Evolutionary conservation across 2,113 vertebrate genomes (phyloP).

Genomic region (Saguinus midas): DNA sequence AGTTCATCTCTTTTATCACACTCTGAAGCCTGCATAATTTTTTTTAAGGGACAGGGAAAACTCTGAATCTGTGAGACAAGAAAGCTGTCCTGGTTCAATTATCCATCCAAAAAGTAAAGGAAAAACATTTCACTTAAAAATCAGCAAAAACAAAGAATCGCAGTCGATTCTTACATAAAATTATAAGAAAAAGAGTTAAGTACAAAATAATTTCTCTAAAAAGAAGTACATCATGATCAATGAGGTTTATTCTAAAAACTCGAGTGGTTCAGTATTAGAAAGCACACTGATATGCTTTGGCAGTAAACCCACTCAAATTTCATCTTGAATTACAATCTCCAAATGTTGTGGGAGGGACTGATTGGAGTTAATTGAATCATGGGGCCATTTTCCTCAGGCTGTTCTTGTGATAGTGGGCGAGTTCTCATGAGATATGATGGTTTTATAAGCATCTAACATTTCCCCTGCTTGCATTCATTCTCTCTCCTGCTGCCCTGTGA

Average conservation of each 20-base stretch:
- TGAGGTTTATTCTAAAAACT: background rate
- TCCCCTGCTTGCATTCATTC: no score
- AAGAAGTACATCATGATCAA: background rate
- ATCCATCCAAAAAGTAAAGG: background rate
- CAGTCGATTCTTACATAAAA: background rate
- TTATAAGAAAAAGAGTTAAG: background rate
- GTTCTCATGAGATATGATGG: no score
- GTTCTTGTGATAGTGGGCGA: no score
- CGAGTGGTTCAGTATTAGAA: no score
- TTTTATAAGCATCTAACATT: no score
- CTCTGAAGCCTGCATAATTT: background rate
- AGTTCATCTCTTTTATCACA: background rate
- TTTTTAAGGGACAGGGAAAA: background rate
- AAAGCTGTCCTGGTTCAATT: background rate
- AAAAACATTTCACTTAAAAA: background rate
- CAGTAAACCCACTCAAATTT: no score
- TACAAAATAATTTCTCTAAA: background rate
- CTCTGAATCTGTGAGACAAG: background rate
- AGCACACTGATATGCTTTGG: no score
- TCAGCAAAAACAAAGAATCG: background rate
- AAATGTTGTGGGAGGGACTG: no score
- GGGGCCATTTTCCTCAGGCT: no score
- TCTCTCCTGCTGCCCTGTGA: no score
- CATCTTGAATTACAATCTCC: no score
- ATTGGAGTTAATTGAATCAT: no score